Conservation (phyloP, 2,797 vertebrate species). For the Gallinago solitaria region DNA sequence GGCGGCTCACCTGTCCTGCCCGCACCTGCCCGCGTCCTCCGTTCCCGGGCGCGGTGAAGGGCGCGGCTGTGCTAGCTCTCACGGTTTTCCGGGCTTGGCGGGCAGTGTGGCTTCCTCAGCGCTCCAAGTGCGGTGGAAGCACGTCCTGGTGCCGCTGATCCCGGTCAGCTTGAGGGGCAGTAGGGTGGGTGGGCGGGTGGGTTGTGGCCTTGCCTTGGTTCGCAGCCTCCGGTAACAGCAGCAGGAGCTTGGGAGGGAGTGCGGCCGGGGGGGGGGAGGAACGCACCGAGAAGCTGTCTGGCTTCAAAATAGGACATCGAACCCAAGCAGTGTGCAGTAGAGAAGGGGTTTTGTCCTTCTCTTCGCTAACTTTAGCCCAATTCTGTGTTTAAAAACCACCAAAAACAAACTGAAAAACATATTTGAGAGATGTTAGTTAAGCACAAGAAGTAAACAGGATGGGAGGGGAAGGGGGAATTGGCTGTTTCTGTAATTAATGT, state of each 20-base stretch:
- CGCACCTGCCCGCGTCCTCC: no score
- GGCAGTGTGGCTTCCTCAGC: neutral
- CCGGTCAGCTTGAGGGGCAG: neutral
- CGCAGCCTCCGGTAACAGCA: no score
- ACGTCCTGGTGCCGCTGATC: no score
- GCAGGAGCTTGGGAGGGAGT: neutral
- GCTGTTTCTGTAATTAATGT: neutral
- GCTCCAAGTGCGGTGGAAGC: neutral
- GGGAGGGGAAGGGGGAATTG: no score
- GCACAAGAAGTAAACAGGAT: no score
- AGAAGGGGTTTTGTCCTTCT: no score
- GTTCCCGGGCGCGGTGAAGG: no score
- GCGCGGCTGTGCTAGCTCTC: neutral
- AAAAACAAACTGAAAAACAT: neutral
- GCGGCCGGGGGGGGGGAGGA: no score
- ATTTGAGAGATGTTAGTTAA: no score
- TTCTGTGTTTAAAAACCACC: neutral
- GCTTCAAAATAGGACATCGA: neutral
- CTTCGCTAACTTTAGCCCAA: neutral
- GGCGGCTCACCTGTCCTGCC: neutral
- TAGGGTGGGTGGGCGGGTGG: no score
- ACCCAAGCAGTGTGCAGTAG: neutral
- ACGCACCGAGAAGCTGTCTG: no score
- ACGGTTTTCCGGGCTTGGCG: neutral
- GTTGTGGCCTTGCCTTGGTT: neutral